Evolutionary conservation across 2,888 invertebrate genomes (phyloP).

Genomic region (Cephonodes hylas): DNA sequence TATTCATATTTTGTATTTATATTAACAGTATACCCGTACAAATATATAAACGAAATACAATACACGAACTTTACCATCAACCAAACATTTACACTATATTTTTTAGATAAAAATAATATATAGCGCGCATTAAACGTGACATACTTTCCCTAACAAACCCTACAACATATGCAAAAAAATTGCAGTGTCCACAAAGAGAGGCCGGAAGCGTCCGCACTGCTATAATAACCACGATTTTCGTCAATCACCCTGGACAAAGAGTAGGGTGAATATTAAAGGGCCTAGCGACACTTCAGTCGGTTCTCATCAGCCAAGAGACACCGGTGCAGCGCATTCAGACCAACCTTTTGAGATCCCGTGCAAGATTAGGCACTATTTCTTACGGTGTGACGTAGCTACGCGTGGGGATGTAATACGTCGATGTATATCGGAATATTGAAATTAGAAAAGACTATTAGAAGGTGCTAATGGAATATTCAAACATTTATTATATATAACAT

Average conservation of each 20-base stretch:
- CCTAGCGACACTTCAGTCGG: conserved; percentile 65
- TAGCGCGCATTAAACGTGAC: too few species aligned
- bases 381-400: conserved; percentile 57
- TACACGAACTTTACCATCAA: too few species aligned
- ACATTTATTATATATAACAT: too few species aligned
- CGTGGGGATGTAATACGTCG: background rate
- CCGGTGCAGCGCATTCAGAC: conserved; percentile 66
- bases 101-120: too few species aligned
- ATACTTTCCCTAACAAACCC: too few species aligned
- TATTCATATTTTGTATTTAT: too few species aligned
- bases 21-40: too few species aligned
- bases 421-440: background rate
- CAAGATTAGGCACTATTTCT: conserved; percentile 78
- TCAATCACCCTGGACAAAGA: conserved; percentile 75
- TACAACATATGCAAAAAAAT: conserved; percentile 37
- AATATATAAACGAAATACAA: too few species aligned
- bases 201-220: conserved; percentile 33
- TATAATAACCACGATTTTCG: conserved; percentile 62
- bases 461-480: too few species aligned
- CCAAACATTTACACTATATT: too few species aligned
- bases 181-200: conserved; percentile 31
- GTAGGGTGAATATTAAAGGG: conserved; percentile 75
- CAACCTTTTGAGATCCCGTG: conserved; percentile 75
- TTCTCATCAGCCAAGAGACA: conserved; percentile 73
- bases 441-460: too few species aligned